These are phyloP conservation scores for Crepidodera aurea DNA, from an alignment of 2,888 invertebrate species.

Conservation along the genomic window DNA sequence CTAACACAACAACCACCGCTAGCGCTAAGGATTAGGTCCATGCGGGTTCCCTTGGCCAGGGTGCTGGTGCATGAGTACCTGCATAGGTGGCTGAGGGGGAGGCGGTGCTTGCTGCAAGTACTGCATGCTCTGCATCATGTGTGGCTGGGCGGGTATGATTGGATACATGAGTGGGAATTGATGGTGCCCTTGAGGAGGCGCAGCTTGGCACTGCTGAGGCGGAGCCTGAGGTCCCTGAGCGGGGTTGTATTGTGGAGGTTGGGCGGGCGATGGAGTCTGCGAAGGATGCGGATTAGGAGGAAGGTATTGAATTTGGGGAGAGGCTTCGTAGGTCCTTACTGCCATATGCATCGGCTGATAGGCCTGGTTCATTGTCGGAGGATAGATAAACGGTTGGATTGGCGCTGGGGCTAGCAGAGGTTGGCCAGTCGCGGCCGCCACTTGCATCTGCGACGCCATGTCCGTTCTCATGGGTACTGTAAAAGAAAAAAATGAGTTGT, in stretches of 20 bases:
- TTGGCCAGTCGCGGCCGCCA: slow-evolving; percentile 83
- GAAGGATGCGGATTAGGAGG: slow-evolving; percentile 63
- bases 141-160: slow-evolving; percentile 65
- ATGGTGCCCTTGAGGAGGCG: slow-evolving; percentile 44
- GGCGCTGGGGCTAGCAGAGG: slow-evolving; percentile 85
- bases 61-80: slow-evolving; percentile 58
- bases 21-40: slow-evolving; percentile 57
- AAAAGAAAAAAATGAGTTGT: no score
- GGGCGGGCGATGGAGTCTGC: slow-evolving; percentile 62
- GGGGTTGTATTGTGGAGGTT: slow-evolving; percentile 55
- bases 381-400: slow-evolving; percentile 67
- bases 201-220: slow-evolving; percentile 61
- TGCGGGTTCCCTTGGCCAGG: slow-evolving; percentile 57
- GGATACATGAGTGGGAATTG: slow-evolving; percentile 65
- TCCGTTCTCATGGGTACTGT: slow-evolving; percentile 60
- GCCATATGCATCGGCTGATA: slow-evolving; percentile 59
- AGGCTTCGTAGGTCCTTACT: slow-evolving; percentile 72
- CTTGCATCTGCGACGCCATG: slow-evolving; percentile 79
- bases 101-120: slow-evolving; percentile 64
- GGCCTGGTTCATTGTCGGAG: slow-evolving; percentile 58
- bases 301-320: slow-evolving; percentile 56
- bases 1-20: slow-evolving; percentile 37
- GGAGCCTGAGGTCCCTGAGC: slow-evolving; percentile 58
- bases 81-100: slow-evolving; percentile 58
- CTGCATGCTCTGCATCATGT: slow-evolving; percentile 63